These are phyloP conservation scores for Galagoides demidoff DNA, from an alignment of 2,797 vertebrate genomes.

Conservation along the genomic window DNA sequence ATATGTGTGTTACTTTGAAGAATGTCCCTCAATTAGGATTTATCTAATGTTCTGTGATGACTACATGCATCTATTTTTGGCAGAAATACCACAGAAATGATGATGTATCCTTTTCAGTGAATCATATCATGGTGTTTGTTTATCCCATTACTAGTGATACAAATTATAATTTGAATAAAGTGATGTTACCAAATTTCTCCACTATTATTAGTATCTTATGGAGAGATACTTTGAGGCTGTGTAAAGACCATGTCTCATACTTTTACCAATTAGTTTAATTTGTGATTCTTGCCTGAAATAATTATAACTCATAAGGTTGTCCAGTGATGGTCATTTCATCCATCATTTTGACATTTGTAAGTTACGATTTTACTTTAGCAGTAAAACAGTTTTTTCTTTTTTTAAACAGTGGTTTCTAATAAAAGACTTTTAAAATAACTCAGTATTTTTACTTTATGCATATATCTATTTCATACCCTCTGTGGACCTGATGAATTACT, in stretches of 20 bases:
- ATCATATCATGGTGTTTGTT: neutral
- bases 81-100: neutral
- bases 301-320: neutral
- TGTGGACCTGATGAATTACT: neutral
- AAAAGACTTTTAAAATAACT: neutral
- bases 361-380: neutral
- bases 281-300: conserved; percentile 10
- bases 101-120: neutral
- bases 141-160: neutral
- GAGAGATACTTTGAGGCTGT: neutral
- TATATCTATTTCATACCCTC: neutral
- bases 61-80: neutral
- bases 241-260: neutral
- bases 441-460: neutral
- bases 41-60: neutral
- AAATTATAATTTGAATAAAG: neutral
- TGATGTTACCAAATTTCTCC: neutral
- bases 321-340: neutral
- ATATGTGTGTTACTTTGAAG: neutral
- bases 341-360: neutral
- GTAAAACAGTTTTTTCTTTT: neutral
- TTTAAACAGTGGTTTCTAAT: neutral
- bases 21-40: neutral
- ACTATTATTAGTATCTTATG: neutral
- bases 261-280: neutral